A percentile compares a stretch with the other conserved stretches of the same genome.
phyloP scores from a whole-genome alignment of 1,140 invertebrate species.

The Pteromalus puparum region DNA sequence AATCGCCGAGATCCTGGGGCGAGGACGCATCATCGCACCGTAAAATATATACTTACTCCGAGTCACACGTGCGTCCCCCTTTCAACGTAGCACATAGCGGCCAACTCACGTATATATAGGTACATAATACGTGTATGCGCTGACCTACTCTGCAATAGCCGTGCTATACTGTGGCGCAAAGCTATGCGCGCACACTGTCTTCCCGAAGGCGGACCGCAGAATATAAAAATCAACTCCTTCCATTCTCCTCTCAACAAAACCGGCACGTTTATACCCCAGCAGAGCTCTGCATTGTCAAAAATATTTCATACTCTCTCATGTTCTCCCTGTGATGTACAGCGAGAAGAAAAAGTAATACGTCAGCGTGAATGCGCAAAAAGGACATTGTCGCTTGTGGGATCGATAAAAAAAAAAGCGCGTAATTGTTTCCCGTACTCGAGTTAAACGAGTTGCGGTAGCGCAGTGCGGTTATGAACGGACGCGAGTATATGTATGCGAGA shows the following conservation, averaged over 20 bases:
- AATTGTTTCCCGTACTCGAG: constrained; percentile 42
- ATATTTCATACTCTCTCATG: background rate
- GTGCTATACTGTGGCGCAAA: background rate
- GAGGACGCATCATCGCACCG: no score
- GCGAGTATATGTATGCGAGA: background rate
- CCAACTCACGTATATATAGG: background rate
- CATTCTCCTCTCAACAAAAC: background rate
- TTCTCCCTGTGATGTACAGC: no score
- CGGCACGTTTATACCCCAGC: background rate
- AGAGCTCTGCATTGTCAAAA: background rate
- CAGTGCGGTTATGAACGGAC: background rate
- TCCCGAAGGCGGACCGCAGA: background rate
- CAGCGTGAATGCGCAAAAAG: background rate
- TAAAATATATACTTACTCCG: background rate
- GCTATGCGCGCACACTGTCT: background rate
- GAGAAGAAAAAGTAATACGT: background rate
- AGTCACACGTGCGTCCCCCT: background rate
- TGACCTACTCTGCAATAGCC: background rate
- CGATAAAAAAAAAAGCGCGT: constrained; percentile 20
- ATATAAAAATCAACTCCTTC: constrained; percentile 30
- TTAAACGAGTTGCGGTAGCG: constrained; percentile 1
- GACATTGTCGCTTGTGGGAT: background rate
- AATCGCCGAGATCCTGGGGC: no score
- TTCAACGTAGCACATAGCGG: background rate
- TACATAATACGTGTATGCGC: background rate